Evolutionary conservation across 2,797 vertebrate genomes (phyloP), one percentile per base, ranked within the genome.

Genomic region (Acipenser ruthenus): DNA sequence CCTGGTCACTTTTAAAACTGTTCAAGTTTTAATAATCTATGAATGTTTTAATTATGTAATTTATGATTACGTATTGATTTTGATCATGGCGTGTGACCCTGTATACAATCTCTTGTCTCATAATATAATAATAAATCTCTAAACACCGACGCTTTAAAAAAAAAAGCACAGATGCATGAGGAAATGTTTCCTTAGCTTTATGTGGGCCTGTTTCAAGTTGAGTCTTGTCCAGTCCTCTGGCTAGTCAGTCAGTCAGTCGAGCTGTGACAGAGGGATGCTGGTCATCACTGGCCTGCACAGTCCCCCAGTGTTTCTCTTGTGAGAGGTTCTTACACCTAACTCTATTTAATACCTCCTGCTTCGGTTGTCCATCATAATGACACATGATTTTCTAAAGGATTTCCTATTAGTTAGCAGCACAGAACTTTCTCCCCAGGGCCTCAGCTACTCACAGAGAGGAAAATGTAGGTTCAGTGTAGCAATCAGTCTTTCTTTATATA

Each of bases 401-500:
- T 87, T 88, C 84, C 86, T 84, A 86, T 86, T 90, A 84, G 86
- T 85, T 90, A 90, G 87, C 82, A 80, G 83, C 79, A 83, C 78
- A 77, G 74, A 86, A 80, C 79, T 83, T 86, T 87, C 83, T 91
- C 87, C 86, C 84, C 84, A 78, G 87, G 87, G 86, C 84, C 77
- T 81, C 80, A 82, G 83, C 78, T 84, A 85, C 83, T 87, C 82
- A 83, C 84, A 80, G 85, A 80, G 86, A 85, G 84, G 85, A 89
- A 89, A 91, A 90, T 90, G 84, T 86, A 82, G 83, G 86, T 85
- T 87, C 85, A 81, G 82, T 87, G 83, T 84, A 85, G 85, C 83
- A 84, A 89, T 88, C 90, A 87, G 83, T 91, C 88, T 89, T 86
- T 89, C 86, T 87, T 87, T 84, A 88, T 89, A 88, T 88, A 90